Conservation (phyloP, 1,140 invertebrate species). For the Condylostylus longicornis region DNA sequence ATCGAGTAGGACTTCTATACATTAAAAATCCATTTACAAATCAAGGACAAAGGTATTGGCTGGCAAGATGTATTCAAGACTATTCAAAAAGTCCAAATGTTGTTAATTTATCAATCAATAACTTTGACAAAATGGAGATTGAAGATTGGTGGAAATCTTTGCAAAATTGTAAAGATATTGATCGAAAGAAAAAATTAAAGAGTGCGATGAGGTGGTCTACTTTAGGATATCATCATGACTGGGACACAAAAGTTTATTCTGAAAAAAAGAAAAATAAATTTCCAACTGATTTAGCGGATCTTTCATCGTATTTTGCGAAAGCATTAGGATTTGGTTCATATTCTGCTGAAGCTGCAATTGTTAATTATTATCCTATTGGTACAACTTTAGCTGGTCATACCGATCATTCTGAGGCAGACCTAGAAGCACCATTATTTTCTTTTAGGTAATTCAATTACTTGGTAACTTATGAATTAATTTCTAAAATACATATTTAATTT, state of each 20-base stretch:
- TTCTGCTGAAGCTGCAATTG: constrained; percentile 74
- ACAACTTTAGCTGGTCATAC: constrained; percentile 80
- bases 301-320: constrained; percentile 48
- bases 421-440: constrained; percentile 73
- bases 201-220: constrained; percentile 78
- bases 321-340: constrained; percentile 48
- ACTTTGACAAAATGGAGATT: constrained; percentile 11
- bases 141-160: constrained; percentile 32
- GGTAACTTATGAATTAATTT: constrained; percentile 3
- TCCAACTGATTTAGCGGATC: constrained; percentile 49
- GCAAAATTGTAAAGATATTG: constrained; percentile 28
- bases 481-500: background rate
- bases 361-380: constrained; percentile 87
- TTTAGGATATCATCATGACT: constrained; percentile 88
- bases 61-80: constrained; percentile 55
- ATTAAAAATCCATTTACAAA: constrained; percentile 71
- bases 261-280: constrained; percentile 49
- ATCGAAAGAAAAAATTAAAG: constrained; percentile 29
- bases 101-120: constrained; percentile 50
- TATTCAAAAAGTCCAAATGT: constrained; percentile 64
- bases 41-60: constrained; percentile 68
- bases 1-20: constrained; percentile 54
- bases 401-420: constrained; percentile 79
- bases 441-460: constrained; percentile 43
- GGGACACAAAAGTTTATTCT: constrained; percentile 77